Evolutionary conservation across 64 coral and sea anemone species (phyloP), one percentile per base, ranked within the genome.

Genomic region (Acropora yongei): DNA sequence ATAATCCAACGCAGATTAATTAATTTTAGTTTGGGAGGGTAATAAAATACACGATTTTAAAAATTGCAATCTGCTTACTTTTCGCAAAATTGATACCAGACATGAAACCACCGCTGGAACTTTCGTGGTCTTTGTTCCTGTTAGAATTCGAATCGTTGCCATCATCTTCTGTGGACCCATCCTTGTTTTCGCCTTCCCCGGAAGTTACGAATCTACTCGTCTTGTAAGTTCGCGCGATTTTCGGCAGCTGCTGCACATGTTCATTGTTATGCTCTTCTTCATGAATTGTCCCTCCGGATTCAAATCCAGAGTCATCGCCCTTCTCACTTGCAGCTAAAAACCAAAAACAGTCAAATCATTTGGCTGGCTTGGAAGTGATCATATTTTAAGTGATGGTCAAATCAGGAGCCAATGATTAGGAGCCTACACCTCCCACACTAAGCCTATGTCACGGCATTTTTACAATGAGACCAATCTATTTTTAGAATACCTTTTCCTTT

Each of bases 251-350:
- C 9, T 10, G 17, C n/a, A 65, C 40, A 3, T 10, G 14, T 71
- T 49, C 82, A 6, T 67, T 43, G 46, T 71, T 13, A 7, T 45
- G 17, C 16, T 6, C 65, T 11, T 11, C 8, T 58, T 48, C 43
- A 8, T 44, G 16, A 48, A 44, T 18, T 16, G 43, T 85, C 63
- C 14, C 48, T 30, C 65, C 82, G 66, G 82, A 85, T 1, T 72
- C 61, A 45, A 72, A 85, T 30, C 65, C 82, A 5, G 41, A 47
- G 45, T 30, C 16, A 6, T 85, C 8, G 12, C 72, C 82, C 7
- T 85, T 7, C 49, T 85, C 65, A 2, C 82, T 57, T 49, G 82
- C n/a, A 48, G 63, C 49, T 19, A 57, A 71, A 85, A 63, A 63
- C 3, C 11, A 7, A 63, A 63, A 63, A 63, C 11, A 12, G 60